Base-by-base conservation (phyloP, 2,113 vertebrate genomes). In the Acanthisitta chloris region DNA sequence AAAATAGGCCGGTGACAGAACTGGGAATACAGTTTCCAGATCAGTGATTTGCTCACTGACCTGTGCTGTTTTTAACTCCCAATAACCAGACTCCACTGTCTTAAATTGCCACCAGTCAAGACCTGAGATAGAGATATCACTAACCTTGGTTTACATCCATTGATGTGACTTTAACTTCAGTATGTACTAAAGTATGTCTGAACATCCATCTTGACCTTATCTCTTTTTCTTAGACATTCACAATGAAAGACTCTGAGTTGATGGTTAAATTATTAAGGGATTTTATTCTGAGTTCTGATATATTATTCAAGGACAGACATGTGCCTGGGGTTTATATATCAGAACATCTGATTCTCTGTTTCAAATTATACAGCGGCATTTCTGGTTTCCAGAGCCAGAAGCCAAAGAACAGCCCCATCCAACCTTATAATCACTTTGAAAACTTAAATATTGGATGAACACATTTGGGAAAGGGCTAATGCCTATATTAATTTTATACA, bases 371-470 rank as follows among this genome's bases (percentile, higher is more conserved):
- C 34, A 52, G 26, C 1, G 3, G 13, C 45, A 67, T 81, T 94
- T 90, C 36, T 84, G 24, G 11, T 88, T 96, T 80, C 42, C 72
- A 86, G 74, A 88, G 62, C 16, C 65, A 84, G 69, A 85, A 95
- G 76, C 73, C 57, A 91, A 92, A 62, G 81, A 91, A 94, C 17
- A 94, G 43, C 20, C 36, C 16, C 17, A 18, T 59, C 40, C 72
- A 90, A 88, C 9, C 45, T 71, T 81, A 72, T 66, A 88, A 96
- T 72, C 69, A 62, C 49, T 94, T 94, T 92, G 66, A 94, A 97
- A 94, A 34, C 62, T 91, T 96, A 86, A 94, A 96, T 96, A 94
- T 52, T 90, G 21, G 29, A 88, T 86, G 84, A 89, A 74, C 42
- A 76, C 25, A 70, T 85, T 76, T 87, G 77, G 43, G 40, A 91